A percentile compares a stretch with the other conserved stretches of the same genome.
These are phyloP conservation scores for Oreamnos americanus DNA, from an alignment of 2,113 vertebrate genomes.

Conservation along the genomic window DNA sequence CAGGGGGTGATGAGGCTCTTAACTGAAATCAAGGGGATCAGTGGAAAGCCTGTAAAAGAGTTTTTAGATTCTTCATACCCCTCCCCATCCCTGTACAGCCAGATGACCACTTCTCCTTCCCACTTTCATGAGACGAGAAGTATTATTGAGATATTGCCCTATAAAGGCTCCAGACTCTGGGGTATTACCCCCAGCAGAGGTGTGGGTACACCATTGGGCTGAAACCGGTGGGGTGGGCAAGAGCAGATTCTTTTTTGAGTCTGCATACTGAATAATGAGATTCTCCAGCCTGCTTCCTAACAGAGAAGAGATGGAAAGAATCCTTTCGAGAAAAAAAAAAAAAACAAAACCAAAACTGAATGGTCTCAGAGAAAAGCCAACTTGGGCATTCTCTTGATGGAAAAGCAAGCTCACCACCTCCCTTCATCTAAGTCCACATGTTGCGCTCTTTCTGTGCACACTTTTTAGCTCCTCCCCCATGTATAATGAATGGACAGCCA, in stretches of 20 bases:
- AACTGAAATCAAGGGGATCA: not conserved
- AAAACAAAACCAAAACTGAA: not conserved
- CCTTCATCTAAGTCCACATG: not conserved
- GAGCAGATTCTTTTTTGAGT: not conserved
- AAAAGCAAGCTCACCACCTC: not conserved
- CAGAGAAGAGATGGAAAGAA: not conserved
- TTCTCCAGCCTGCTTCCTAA: not conserved
- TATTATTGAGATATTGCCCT: not conserved
- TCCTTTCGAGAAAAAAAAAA: not conserved
- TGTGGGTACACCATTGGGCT: not conserved
- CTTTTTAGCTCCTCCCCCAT: not conserved
- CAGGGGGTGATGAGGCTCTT: not conserved
- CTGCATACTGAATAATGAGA: not conserved
- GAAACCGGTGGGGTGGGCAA: not conserved
- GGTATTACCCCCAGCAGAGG: not conserved
- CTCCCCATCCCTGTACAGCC: not conserved
- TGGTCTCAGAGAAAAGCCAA: not conserved
- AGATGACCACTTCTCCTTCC: not conserved
- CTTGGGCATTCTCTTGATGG: not conserved
- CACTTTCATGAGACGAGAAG: not conserved
- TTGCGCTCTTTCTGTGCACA: accelerated
- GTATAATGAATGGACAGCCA: not conserved
- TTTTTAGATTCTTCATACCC: not conserved
- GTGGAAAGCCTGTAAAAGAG: not conserved
- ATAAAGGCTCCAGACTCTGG: no score